Conservation (phyloP, 2,113 vertebrate genomes). For the Monarcha castaneiventris region DNA sequence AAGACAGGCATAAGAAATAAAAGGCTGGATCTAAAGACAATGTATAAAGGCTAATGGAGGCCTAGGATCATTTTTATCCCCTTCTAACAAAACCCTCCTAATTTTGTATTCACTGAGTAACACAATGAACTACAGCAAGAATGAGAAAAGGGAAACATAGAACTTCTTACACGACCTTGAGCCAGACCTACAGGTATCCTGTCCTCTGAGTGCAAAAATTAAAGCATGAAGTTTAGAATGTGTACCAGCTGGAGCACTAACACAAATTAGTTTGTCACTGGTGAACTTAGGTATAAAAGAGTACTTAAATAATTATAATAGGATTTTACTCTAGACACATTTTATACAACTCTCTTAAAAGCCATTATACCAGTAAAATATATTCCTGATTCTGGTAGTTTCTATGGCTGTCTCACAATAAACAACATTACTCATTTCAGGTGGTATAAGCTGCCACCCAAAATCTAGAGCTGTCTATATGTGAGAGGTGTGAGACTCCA, state of each 20-base stretch:
- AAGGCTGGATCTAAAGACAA: neutral
- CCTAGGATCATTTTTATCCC: neutral
- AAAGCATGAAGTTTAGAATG: conserved; percentile 15
- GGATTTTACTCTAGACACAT: neutral
- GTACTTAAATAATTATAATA: conserved; percentile 1
- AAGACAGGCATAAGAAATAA: neutral
- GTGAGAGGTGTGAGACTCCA: neutral
- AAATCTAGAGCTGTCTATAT: neutral
- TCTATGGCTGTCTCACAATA: neutral
- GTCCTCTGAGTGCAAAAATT: conserved; percentile 27
- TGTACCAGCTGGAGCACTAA: conserved; percentile 1
- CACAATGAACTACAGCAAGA: neutral
- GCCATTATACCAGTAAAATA: neutral
- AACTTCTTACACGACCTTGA: neutral
- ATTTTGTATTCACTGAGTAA: conserved; percentile 18
- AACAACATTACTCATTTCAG: neutral
- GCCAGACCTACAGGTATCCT: neutral
- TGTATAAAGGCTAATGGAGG: neutral
- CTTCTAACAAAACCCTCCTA: neutral
- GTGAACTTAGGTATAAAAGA: conserved; percentile 15
- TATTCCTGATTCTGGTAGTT: neutral
- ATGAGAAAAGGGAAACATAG: neutral
- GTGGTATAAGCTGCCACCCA: neutral
- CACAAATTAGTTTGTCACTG: conserved; percentile 32
- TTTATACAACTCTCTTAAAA: neutral